Conservation (phyloP, 2,113 vertebrate species). For the Halcyon malimbica region DNA sequence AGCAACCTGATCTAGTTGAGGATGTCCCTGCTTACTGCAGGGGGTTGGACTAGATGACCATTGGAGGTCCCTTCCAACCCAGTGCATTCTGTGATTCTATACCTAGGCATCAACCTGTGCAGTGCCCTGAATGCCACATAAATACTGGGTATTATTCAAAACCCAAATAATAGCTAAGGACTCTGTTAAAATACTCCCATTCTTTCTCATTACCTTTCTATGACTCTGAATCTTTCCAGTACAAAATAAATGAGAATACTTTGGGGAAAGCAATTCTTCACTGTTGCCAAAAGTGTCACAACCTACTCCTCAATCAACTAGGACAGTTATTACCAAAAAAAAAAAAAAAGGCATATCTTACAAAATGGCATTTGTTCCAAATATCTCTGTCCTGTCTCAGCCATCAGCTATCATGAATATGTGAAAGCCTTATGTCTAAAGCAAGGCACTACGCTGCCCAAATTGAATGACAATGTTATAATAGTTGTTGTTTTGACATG, state of each 20-base stretch:
- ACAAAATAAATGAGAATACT: neutral
- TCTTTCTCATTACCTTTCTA: neutral
- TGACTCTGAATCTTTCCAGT: neutral
- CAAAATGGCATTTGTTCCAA: neutral
- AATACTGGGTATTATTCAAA: neutral
- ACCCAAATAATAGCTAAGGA: neutral
- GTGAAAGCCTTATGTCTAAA: neutral
- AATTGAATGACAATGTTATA: neutral
- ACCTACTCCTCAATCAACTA: neutral
- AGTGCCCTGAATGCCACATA: neutral
- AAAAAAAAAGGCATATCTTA: neutral
- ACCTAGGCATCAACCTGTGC: neutral
- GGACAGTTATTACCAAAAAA: neutral
- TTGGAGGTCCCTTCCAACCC: too few relatives aligned
- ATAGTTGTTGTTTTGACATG: neutral
- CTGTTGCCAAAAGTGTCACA: neutral
- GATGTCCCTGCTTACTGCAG: too few relatives aligned
- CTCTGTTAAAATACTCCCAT: neutral
- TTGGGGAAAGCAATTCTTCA: neutral
- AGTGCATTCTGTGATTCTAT: neutral
- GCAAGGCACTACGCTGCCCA: neutral
- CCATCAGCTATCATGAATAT: neutral
- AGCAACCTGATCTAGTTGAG: too few relatives aligned
- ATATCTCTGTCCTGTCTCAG: neutral
- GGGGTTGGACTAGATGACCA: too few relatives aligned